Evolutionary conservation across 2,888 invertebrate species (phyloP).

Genomic region (Andrena trimmerana): DNA sequence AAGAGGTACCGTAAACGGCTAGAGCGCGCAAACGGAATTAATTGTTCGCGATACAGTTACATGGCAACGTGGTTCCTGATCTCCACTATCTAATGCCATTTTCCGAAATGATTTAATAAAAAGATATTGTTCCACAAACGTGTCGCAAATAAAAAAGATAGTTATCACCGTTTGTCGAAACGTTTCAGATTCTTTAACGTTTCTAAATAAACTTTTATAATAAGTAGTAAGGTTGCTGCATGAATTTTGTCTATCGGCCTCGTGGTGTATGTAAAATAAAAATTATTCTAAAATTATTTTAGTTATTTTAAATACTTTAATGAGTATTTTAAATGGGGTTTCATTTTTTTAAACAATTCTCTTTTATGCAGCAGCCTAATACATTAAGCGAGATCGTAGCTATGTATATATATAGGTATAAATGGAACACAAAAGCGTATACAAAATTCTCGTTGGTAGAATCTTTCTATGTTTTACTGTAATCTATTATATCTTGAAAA

Average conservation of each 20-base stretch:
- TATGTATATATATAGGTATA: not conserved
- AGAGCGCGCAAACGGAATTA: constrained; percentile 18
- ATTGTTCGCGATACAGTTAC: not conserved
- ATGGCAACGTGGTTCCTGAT: not conserved
- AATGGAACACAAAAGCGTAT: not conserved
- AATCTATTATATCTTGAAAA: not conserved
- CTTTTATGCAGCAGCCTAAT: not conserved
- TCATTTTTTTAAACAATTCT: too few species aligned
- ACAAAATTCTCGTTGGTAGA: constrained; percentile 47
- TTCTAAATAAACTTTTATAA: not conserved
- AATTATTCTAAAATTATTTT: too few species aligned
- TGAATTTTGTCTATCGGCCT: too few species aligned
- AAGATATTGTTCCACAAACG: not conserved
- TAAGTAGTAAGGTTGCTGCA: not conserved
- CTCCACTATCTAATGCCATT: not conserved
- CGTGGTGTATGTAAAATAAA: too few species aligned
- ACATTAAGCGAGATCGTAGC: not conserved
- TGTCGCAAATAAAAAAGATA: not conserved
- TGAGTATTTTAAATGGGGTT: too few species aligned
- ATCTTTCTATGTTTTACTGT: constrained; percentile 47
- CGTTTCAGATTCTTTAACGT: not conserved
- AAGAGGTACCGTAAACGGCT: constrained; percentile 81
- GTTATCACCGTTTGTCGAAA: not conserved
- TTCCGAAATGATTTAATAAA: not conserved
- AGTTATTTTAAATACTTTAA: too few species aligned